Evolutionary conservation across 2,113 vertebrate genomes (phyloP).

Genomic region (Myiagra hebetior): DNA sequence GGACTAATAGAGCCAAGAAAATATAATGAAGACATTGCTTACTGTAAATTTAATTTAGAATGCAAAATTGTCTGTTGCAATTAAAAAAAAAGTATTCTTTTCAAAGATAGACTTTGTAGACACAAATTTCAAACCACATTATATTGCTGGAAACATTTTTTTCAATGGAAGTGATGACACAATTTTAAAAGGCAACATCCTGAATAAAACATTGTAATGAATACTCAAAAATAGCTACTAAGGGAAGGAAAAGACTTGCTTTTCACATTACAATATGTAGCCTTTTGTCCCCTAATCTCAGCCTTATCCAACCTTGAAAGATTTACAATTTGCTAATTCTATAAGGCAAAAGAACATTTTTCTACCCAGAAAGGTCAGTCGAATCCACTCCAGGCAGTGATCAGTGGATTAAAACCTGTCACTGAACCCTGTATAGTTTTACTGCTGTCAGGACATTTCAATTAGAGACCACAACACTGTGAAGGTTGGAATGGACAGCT

Average conservation of each 20-base stretch:
- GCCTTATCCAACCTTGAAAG: constrained; percentile 19
- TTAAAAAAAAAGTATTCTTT: background rate
- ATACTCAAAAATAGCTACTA: background rate
- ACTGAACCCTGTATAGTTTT: background rate
- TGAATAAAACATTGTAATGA: constrained; percentile 18
- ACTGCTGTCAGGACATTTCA: background rate
- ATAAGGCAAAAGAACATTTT: background rate
- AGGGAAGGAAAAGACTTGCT: background rate
- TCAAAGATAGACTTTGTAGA: constrained; percentile 1
- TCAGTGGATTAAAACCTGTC: constrained; percentile 23
- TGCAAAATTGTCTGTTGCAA: background rate
- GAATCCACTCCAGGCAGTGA: background rate
- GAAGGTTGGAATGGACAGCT: background rate
- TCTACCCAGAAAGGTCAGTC: background rate
- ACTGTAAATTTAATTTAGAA: constrained; percentile 52
- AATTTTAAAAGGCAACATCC: constrained; percentile 25
- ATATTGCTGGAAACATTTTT: background rate
- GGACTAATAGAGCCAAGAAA: constrained; percentile 15
- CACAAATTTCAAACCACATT: background rate
- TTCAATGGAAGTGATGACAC: constrained; percentile 12
- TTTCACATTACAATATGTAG: background rate
- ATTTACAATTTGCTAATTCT: constrained; percentile 55
- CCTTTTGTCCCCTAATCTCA: constrained; percentile 10
- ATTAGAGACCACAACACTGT: background rate
- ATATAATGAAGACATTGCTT: constrained; percentile 36